These are phyloP conservation scores for Brachionichthys hirsutus DNA, from an alignment of 2,113 vertebrate species.

Conservation along the genomic window DNA sequence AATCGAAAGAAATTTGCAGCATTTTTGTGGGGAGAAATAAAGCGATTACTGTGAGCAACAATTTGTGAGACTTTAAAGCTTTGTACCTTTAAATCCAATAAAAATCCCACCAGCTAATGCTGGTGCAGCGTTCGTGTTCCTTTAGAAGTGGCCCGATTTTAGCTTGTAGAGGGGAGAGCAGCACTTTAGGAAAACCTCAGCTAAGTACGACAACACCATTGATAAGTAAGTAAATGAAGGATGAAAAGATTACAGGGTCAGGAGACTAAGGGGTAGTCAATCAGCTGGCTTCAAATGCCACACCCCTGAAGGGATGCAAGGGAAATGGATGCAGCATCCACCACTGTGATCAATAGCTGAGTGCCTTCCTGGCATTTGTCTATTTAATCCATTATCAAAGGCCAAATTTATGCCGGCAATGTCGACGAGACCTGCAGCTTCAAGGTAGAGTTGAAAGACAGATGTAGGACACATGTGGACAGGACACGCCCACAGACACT, in stretches of 20 bases:
- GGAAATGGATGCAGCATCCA: constrained; percentile 54
- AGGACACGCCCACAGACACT: constrained; percentile 26
- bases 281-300: constrained; percentile 71
- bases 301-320: constrained; percentile 43
- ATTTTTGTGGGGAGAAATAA: not conserved
- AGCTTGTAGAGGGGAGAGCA: constrained; percentile 27
- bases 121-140: constrained; percentile 40
- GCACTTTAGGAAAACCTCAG: constrained; percentile 44
- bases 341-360: constrained; percentile 75
- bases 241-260: constrained; percentile 42
- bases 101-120: constrained; percentile 34
- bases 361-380: constrained; percentile 79
- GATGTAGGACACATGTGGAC: constrained; percentile 36
- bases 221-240: constrained; percentile 13
- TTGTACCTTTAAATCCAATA: constrained; percentile 38
- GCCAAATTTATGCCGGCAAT: constrained; percentile 46
- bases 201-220: constrained; percentile 27
- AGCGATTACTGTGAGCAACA: constrained; percentile 18
- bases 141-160: constrained; percentile 25
- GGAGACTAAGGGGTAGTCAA: constrained; percentile 37
- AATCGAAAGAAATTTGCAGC: too few relatives aligned
- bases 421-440: constrained; percentile 26
- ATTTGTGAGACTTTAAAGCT: constrained; percentile 24
- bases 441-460: constrained; percentile 32
- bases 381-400: constrained; percentile 78